These are phyloP conservation scores for Jordanella pulchra DNA, from an alignment of 2,797 vertebrate genomes.

Conservation along the genomic window DNA sequence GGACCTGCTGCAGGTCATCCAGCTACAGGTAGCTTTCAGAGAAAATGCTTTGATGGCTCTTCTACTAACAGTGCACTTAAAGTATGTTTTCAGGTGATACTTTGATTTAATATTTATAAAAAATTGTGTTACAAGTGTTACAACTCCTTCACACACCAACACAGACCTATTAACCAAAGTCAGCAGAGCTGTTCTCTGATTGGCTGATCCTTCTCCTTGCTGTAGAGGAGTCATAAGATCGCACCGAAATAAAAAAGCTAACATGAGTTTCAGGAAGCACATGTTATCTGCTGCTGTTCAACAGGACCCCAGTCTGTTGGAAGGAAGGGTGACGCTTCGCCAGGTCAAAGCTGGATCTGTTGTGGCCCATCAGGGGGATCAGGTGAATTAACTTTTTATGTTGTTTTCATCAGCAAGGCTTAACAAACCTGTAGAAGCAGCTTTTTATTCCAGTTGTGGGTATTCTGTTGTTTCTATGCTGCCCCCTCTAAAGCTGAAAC, in stretches of 20 bases:
- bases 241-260: too few species aligned
- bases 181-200: too few species aligned
- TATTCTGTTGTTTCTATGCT: too few species aligned
- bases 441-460: too few species aligned
- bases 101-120: neutral
- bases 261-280: neutral
- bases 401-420: too few species aligned
- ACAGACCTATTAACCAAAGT: too few species aligned
- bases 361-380: conserved; percentile 90
- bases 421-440: too few species aligned
- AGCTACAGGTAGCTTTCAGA: conserved; percentile 79
- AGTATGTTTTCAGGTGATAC: neutral
- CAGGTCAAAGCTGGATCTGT: conserved; percentile 88
- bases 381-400: conserved; percentile 81
- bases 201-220: too few species aligned
- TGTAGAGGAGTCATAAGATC: too few species aligned
- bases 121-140: too few species aligned
- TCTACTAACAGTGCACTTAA: neutral
- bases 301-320: conserved; percentile 84
- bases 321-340: conserved; percentile 87
- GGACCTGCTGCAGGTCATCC: conserved; percentile 88
- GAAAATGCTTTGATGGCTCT: neutral
- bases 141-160: too few species aligned
- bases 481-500: too few species aligned
- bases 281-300: neutral